Evolutionary conservation across 53 echinoderm and acorn worm genomes (phyloP).

Genomic region (Arbacia lixula): DNA sequence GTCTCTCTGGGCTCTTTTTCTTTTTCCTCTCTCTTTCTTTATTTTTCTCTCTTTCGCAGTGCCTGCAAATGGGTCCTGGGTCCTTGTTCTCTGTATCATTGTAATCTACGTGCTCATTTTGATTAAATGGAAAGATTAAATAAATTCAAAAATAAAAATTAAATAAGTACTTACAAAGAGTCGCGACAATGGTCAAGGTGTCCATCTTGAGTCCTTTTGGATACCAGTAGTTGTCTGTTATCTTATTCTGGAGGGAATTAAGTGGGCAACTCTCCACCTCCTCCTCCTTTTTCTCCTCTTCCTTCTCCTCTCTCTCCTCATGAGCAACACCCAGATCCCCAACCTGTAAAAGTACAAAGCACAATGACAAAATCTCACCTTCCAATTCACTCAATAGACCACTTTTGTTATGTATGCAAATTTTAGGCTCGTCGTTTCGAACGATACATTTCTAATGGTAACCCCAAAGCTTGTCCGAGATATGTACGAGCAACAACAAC

Average conservation of each 20-base stretch:
- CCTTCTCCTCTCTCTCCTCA: conserved; percentile 27
- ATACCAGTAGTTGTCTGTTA: conserved; percentile 73
- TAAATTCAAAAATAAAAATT: too few species aligned
- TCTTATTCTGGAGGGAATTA: conserved; percentile 57
- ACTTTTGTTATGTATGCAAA: too few species aligned
- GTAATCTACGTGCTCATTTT: too few species aligned
- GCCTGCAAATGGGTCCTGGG: too few species aligned
- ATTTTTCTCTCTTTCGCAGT: too few species aligned
- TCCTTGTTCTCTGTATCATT: too few species aligned
- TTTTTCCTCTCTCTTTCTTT: too few species aligned
- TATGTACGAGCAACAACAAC: too few species aligned
- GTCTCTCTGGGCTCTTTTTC: too few species aligned
- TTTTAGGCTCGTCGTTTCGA: neutral
- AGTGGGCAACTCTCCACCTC: conserved; percentile 3
- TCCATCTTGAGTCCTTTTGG: conserved; percentile 68
- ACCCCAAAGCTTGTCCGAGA: too few species aligned
- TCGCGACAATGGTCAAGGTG: conserved; percentile 61
- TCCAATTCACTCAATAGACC: neutral
- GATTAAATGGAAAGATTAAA: too few species aligned
- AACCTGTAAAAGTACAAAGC: neutral
- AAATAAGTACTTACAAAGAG: conserved; percentile 73
- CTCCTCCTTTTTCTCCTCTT: conserved; percentile 43
- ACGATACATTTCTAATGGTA: too few species aligned
- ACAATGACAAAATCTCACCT: neutral
- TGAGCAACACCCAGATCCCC: conserved; percentile 16